Conservation (phyloP, 2,113 vertebrate species). For the Psammodynastes pulverulentus region DNA sequence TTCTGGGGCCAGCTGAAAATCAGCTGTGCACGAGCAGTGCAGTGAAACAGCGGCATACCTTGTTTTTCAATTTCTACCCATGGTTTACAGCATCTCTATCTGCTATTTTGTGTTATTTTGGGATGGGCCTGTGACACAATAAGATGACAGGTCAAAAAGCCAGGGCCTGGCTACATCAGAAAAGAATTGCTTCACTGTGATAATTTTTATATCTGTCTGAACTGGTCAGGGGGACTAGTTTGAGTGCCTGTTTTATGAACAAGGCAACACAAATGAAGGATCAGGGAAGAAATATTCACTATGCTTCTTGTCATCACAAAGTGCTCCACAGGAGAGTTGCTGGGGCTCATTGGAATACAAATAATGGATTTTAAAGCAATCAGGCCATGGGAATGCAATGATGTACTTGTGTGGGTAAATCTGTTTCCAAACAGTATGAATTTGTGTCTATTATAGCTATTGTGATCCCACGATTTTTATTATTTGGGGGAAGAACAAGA, state of each 20-base stretch:
- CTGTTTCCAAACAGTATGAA: background rate
- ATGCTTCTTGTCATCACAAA: background rate
- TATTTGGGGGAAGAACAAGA: constrained; percentile 16
- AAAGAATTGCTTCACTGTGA: background rate
- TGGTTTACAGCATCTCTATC: background rate
- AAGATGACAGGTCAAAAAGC: background rate
- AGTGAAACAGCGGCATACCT: background rate
- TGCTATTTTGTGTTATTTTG: background rate
- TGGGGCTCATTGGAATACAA: background rate
- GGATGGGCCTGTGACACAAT: background rate
- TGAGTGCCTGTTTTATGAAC: background rate
- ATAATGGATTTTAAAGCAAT: background rate
- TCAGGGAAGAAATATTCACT: background rate
- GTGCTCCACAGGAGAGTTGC: background rate
- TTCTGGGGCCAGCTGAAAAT: background rate
- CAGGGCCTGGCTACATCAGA: background rate
- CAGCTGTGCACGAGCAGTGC: background rate
- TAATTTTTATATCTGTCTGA: background rate
- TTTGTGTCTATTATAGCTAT: background rate
- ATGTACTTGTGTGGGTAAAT: background rate
- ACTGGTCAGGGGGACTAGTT: background rate
- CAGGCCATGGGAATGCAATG: background rate
- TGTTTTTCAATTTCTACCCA: background rate
- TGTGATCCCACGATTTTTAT: background rate
- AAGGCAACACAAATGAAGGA: background rate